Evolutionary conservation across 1,140 invertebrate species (phyloP), one percentile per base, ranked within the genome.

Genomic region (Macrotrachela quadricornifera): DNA sequence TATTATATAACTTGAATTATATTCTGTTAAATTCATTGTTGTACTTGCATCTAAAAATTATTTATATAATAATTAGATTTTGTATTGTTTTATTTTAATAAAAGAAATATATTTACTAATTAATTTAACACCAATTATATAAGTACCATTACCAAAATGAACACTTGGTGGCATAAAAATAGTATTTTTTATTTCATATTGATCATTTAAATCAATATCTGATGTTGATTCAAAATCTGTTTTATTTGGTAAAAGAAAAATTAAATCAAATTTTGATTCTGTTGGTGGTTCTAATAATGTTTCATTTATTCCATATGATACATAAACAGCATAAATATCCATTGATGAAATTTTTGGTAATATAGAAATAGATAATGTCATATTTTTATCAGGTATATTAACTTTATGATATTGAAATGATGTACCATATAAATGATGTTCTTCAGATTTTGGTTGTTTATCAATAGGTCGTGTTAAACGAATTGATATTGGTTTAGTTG

Each of bases 91-190:
- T 30, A 30, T 30, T 30, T 30, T 30, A 30, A 30, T 30, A 30
- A 8, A 30, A 30, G 21, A 8, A 30, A 8, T 4, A 30, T 30
- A 30, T 8, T 4, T 30, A 30, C 21, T 30, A 2, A 30, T 4
- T 0, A 67, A 58, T 45, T 62, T 61, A 44, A 69, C 57, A 10
- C 63, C 63, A 30, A 68, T 57, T 57, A 59, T 60, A 56, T 67
- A 69, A 8, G 64, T 63, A 10, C 67, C 67, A 57, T 64, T 66
- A 10, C 55, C 38, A n/a, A 46, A 54, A 10, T 66, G 68, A 10
- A 63, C 16, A 13, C 63, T 57, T 16, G 46, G 41, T n/a, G 58
- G 54, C 12, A 57, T 56, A 46, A 55, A 58, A 18, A 55, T 12
- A 12, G 58, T 54, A 41, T 55, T 61, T 21, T 54, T 53, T 14